A percentile compares a stretch with the other conserved stretches of the same genome.
phyloP scores from a whole-genome alignment of 2,888 invertebrate genomes.

The Alviniconcha strummeri region DNA sequence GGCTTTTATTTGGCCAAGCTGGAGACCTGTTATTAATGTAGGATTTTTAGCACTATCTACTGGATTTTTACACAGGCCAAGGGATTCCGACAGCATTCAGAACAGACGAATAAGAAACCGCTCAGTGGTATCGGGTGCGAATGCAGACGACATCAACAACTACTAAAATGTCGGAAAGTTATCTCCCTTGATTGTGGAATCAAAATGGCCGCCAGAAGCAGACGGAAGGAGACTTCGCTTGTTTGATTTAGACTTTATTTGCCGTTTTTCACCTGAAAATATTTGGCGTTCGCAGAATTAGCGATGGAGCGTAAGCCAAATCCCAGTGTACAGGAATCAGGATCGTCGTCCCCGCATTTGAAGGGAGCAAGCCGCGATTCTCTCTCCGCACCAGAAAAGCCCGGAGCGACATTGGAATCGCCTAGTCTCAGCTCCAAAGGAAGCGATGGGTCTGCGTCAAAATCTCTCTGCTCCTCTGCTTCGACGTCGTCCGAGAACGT shows the following conservation, averaged over 20 bases:
- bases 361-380: constrained; percentile 48
- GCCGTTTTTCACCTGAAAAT: not conserved
- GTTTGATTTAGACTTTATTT: not conserved
- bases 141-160: no score
- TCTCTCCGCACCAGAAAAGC: constrained; percentile 51
- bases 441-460: constrained; percentile 64
- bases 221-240: not conserved
- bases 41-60: no score
- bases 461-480: constrained; percentile 69
- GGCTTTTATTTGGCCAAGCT: no score
- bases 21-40: no score
- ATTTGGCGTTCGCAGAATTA: not conserved
- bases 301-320: constrained; percentile 28
- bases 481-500: constrained; percentile 71
- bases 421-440: constrained; percentile 57
- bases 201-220: constrained; percentile 12
- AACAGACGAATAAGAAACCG: no score
- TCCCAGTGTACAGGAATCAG: constrained; percentile 10
- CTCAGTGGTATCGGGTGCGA: not conserved
- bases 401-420: constrained; percentile 51
- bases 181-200: not conserved
- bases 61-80: no score
- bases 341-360: constrained; percentile 5
- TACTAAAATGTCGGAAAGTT: not conserved
- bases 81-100: no score